Conservation (phyloP, 2,888 invertebrate genomes). For the Melieria omissa region DNA sequence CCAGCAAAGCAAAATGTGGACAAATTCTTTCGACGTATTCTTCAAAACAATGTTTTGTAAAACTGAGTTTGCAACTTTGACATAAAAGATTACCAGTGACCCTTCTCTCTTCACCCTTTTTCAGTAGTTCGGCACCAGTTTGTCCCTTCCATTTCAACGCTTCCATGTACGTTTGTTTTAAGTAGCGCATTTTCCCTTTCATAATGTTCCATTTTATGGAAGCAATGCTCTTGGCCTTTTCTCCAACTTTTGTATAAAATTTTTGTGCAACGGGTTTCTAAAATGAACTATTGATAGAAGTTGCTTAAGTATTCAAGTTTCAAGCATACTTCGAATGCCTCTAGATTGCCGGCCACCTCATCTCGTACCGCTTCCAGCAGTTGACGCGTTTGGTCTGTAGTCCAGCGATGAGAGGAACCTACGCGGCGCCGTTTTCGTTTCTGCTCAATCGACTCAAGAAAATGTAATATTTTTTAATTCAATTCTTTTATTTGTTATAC, state of each 20-base stretch:
- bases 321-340: too few species aligned
- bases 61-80: too few species aligned
- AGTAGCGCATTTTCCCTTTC: slow-evolving; percentile 7
- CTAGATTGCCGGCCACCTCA: too few species aligned
- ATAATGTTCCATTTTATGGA: slow-evolving; percentile 13
- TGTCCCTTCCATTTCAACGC: slow-evolving; percentile 16
- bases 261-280: slow-evolving; percentile 18
- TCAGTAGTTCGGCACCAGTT: not conserved
- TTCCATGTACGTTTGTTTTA: not conserved
- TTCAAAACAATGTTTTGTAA: not conserved
- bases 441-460: too few species aligned
- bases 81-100: too few species aligned
- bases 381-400: too few species aligned
- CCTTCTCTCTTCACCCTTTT: not conserved
- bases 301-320: too few species aligned
- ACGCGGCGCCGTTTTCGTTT: too few species aligned
- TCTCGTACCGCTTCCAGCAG: too few species aligned
- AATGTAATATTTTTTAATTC: too few species aligned
- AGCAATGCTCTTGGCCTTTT: slow-evolving; percentile 9
- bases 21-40: slow-evolving; percentile 4
- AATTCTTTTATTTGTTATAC: too few species aligned
- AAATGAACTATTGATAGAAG: not conserved
- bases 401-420: too few species aligned
- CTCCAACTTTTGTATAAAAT: slow-evolving; percentile 7
- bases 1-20: slow-evolving; percentile 3